Base-by-base conservation (phyloP, 2,888 invertebrate genomes). In the Odontothrips loti region DNA sequence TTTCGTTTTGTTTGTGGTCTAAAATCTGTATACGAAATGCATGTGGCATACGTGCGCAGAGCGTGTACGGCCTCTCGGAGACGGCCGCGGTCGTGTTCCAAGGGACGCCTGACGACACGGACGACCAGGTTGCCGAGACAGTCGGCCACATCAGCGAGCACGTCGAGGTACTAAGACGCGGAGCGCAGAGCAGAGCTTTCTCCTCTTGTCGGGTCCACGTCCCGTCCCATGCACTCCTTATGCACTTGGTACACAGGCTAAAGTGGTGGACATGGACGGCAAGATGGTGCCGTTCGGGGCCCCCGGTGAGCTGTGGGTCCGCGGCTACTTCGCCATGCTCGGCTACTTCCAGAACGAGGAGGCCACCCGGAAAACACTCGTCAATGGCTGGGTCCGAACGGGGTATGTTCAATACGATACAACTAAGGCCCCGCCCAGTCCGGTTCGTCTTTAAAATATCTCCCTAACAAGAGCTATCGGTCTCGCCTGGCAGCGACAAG, bases 271-370 rank as follows among this genome's bases (percentile, higher is more conserved):
- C 85, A 87, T 88, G 0, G 86, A 90, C 0, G 93, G 92, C 0
- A 86, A 89, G 0, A 87, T 91, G 6, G 94, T 96, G 0, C 93
- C 94, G 0, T 88, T 92, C 80, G 95, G 93, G 0, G 88, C 87
- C 20, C 88, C 92, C 0, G 97, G 97, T 0, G 96, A 97, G 87
- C 88, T 96, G 80, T 91, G 91, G 86, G 88, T 92, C 0, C 89
- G 95, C 47, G 95, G 95, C 0, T 96, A 95, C 87, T 88, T 87
- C 82, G 91, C 88, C n/a, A 96, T 97, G 95, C 87, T 93, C 79
- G 90, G 92, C 47, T 97, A 97, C 87, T 96, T 94, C 93, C 90
- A 90, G 20, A 95, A 96, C 83, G 91, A 92, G 2, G 91, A 91
- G 82, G 94, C 92, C 86, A 96, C 96, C 0, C 89, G 86, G 34